Conservation (phyloP, 1,140 invertebrate species). For the Triops cancriformis region DNA sequence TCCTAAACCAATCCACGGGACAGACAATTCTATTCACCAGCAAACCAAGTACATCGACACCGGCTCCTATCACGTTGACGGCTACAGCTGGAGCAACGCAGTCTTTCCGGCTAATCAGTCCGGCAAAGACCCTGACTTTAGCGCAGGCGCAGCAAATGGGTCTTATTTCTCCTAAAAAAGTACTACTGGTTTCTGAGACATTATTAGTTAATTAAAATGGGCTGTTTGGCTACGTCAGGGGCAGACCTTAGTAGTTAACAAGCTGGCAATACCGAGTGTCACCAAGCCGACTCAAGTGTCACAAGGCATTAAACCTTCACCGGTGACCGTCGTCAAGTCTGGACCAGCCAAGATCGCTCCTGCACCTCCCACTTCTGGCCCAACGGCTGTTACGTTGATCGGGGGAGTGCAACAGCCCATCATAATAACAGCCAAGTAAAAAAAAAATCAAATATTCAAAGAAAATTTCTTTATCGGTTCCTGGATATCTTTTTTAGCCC, state of each 20-base stretch:
- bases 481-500: neutral
- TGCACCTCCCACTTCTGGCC: slow-evolving; percentile 43
- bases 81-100: neutral
- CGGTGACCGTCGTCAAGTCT: slow-evolving; percentile 40
- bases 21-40: slow-evolving; percentile 12
- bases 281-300: slow-evolving; percentile 16
- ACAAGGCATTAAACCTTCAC: slow-evolving; percentile 16
- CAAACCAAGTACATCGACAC: neutral
- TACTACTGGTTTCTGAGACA: slow-evolving; percentile 25
- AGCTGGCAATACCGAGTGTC: neutral
- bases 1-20: neutral
- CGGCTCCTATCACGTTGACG: neutral
- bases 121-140: slow-evolving; percentile 58
- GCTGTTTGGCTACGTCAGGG: slow-evolving; percentile 20
- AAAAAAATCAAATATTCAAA: neutral
- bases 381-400: neutral
- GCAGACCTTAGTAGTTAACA: slow-evolving; percentile 21
- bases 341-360: slow-evolving; percentile 61
- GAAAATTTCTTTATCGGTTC: neutral
- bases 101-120: slow-evolving; percentile 35
- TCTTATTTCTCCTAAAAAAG: slow-evolving; percentile 46
- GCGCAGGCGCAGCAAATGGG: slow-evolving; percentile 60
- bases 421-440: neutral
- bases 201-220: neutral
- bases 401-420: slow-evolving; percentile 5